Evolutionary conservation across 2,888 invertebrate genomes (phyloP).

Genomic region (Sialis fuliginosa): DNA sequence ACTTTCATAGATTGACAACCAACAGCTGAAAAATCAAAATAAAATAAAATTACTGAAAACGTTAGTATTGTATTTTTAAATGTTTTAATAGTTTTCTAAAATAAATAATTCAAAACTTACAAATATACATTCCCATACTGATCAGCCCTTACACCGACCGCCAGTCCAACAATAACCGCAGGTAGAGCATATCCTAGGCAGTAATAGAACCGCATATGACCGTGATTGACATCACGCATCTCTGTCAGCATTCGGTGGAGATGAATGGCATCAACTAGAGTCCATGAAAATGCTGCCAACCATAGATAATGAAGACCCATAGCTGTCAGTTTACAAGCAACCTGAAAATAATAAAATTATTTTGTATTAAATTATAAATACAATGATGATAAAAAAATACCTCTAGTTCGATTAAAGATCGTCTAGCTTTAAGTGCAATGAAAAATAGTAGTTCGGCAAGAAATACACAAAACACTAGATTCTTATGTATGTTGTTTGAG

Average conservation of each 20-base stretch:
- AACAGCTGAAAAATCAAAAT: slow-evolving; percentile 48
- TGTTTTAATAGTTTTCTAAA: no score
- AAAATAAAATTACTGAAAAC: background rate
- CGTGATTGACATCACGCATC: slow-evolving; percentile 91
- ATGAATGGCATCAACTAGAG: slow-evolving; percentile 81
- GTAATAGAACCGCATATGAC: slow-evolving; percentile 82
- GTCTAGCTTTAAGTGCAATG: slow-evolving; percentile 68
- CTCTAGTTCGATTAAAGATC: slow-evolving; percentile 66
- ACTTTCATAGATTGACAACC: slow-evolving; percentile 84
- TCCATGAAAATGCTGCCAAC: slow-evolving; percentile 81
- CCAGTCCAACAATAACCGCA: slow-evolving; percentile 75
- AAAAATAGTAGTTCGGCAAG: slow-evolving; percentile 72
- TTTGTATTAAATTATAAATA: slow-evolving; percentile 1
- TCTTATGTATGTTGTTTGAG: slow-evolving; percentile 86
- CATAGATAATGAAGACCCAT: slow-evolving; percentile 88
- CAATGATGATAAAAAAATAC: slow-evolving; percentile 24
- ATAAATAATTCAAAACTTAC: slow-evolving; percentile 37
- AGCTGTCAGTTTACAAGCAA: slow-evolving; percentile 74
- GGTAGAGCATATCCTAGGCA: slow-evolving; percentile 85
- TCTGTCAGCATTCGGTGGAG: slow-evolving; percentile 87
- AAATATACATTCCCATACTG: slow-evolving; percentile 89
- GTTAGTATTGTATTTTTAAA: no score
- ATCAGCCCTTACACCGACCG: slow-evolving; percentile 82
- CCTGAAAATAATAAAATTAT: slow-evolving; percentile 26
- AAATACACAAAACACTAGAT: slow-evolving; percentile 80